These are phyloP conservation scores for Sinocyclocheilus anshuiensis DNA, from an alignment of 2,113 vertebrate genomes.

Conservation along the genomic window DNA sequence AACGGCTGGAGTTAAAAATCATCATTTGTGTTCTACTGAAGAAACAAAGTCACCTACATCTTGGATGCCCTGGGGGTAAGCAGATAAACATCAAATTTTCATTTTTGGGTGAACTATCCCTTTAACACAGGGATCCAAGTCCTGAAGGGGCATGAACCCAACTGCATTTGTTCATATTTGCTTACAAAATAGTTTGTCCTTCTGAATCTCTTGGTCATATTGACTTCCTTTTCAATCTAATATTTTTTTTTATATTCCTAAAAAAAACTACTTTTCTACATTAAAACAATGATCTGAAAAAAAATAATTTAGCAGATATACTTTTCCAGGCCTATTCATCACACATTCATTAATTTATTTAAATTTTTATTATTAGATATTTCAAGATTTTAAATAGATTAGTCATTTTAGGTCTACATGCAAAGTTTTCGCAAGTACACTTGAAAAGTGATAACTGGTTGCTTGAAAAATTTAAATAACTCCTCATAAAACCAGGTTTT, in stretches of 20 bases:
- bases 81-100: too few relatives aligned
- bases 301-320: not conserved
- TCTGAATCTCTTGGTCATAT: not conserved
- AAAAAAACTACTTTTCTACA: too few relatives aligned
- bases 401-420: not conserved
- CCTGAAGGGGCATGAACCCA: not conserved
- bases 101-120: too few relatives aligned
- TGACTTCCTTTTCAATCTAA: not conserved
- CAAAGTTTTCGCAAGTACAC: not conserved
- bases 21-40: too few relatives aligned
- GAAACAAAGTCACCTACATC: too few relatives aligned
- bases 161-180: not conserved
- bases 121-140: not conserved
- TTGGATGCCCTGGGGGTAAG: too few relatives aligned
- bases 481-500: not conserved
- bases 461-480: not conserved
- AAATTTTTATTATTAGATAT: not conserved
- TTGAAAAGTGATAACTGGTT: not conserved
- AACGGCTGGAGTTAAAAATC: too few relatives aligned
- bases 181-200: not conserved
- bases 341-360: not conserved
- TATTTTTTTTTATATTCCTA: too few relatives aligned
- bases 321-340: not conserved
- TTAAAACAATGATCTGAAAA: not conserved
- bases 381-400: not conserved